Base-by-base conservation (phyloP, 2,113 vertebrate genomes). In the Pavo muticus region DNA sequence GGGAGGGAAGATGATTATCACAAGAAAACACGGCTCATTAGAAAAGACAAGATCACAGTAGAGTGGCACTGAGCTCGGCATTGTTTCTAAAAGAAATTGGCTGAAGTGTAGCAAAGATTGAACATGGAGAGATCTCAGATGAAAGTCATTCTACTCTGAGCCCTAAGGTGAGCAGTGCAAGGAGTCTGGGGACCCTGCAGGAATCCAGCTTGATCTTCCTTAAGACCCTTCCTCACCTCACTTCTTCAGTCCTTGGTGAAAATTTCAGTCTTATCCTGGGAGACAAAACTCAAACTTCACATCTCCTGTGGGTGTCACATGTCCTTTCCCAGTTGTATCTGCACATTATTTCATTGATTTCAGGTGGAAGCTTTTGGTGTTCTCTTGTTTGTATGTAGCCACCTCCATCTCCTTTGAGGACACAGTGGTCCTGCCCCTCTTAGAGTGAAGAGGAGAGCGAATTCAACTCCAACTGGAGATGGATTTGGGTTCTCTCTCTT, bases 361-460 rank as follows among this genome's bases (percentile, higher is more conserved):
- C 30, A n/a, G 50, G 12, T 27, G 42, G 39, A 71, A 71, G 13
- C 37, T 20, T 18, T 54, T 0, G 0, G 10, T 52, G 64, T 57
- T 70, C 56, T 52, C 72, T 18, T 27, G 0, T 3, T 24, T 48
- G 56, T 30, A 4, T 0, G 2, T 23, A 48, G 14, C 30, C 47
- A 23, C 57, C 21, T 20, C 44, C 29, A 0, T n/a, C 20, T 68
- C 30, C 32, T 57, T 25, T 25, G 32, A 32, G 47, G 8, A 5
- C 1, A 2, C 13, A 23, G 11, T 48, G 20, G 18, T 81, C 30
- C 63, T 59, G 27, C 61, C 65, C 27, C 84, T 59, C 27, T 71
- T 50, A 45, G 50, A 1, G 4, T 65, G 29, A 68, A 71, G 71
- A 69, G 29, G 23, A 93, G 17, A 25, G 30, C 16, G 39, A 91